Percentiles rank a stretch among this genome's conserved stretches.
Evolutionary conservation across 2,113 vertebrate genomes (phyloP).

Genomic region (Xiphophorus couchianus): DNA sequence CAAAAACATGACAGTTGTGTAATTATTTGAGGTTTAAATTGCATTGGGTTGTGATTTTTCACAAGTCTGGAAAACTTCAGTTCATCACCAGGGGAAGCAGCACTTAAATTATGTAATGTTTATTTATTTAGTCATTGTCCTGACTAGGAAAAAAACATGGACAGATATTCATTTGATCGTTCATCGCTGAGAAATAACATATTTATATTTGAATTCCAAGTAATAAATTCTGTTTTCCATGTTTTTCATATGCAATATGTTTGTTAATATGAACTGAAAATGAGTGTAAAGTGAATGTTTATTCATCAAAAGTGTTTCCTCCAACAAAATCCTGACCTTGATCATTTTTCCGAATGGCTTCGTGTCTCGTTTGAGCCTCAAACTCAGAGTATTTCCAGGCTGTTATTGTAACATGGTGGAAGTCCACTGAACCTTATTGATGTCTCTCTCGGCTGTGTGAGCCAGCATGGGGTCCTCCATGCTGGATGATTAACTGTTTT

Average conservation of each 20-base stretch:
- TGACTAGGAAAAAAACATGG: not conserved
- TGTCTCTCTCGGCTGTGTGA: constrained; percentile 97
- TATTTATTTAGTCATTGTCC: not conserved
- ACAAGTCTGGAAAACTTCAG: not conserved
- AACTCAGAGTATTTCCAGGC: constrained; percentile 96
- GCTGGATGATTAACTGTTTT: constrained; percentile 65
- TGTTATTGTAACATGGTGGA: constrained; percentile 99
- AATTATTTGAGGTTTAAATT: not conserved
- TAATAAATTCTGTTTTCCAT: not conserved
- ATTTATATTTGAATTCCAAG: not conserved
- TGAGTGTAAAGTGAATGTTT: not conserved
- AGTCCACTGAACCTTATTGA: constrained; percentile 99
- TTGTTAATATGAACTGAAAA: not conserved
- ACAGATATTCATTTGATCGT: not conserved
- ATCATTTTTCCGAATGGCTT: not conserved
- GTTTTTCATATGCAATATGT: not conserved
- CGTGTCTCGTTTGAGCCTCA: constrained; percentile 63
- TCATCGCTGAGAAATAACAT: not conserved
- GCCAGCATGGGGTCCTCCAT: constrained; percentile 98
- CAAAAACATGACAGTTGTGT: not conserved
- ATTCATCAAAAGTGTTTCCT: not conserved
- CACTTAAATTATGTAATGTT: not conserved
- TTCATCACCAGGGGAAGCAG: not conserved
- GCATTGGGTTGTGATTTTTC: not conserved
- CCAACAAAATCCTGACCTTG: not conserved